A percentile compares a stretch with the other conserved stretches of the same genome.
Evolutionary conservation across 2,113 vertebrate genomes (phyloP).

Genomic region (Cyprinodon tularosa): DNA sequence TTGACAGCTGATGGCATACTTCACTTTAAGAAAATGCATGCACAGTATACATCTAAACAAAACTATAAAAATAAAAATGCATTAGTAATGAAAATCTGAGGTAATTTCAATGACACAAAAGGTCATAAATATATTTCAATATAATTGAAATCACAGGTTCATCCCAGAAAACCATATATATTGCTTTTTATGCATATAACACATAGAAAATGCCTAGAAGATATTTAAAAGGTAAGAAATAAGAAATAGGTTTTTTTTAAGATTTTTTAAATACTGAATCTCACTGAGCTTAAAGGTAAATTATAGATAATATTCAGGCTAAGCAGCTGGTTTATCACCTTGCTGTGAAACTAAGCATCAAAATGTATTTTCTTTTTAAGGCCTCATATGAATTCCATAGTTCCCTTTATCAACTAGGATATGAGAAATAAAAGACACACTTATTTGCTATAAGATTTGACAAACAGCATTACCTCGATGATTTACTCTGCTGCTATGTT

Average conservation of each 20-base stretch:
- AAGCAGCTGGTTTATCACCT: neutral
- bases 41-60: neutral
- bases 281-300: neutral
- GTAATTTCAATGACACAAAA: neutral
- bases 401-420: slow-evolving; percentile 54
- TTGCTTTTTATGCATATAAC: no score
- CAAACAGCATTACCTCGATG: slow-evolving; percentile 48
- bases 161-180: no score
- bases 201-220: no score
- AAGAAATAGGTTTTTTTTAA: no score
- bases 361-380: slow-evolving; percentile 21
- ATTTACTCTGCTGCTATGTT: slow-evolving; percentile 51
- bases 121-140: no score
- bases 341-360: neutral
- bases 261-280: no score
- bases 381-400: slow-evolving; percentile 1
- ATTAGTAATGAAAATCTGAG: neutral
- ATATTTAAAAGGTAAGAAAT: no score
- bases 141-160: no score
- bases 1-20: neutral
- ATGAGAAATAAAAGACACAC: slow-evolving; percentile 32
- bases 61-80: neutral
- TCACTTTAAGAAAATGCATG: neutral
- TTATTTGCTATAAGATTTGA: slow-evolving; percentile 40
- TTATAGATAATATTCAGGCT: neutral